Evolutionary conservation across 2,888 invertebrate genomes (phyloP).

Genomic region (Drosophila leonis): DNA sequence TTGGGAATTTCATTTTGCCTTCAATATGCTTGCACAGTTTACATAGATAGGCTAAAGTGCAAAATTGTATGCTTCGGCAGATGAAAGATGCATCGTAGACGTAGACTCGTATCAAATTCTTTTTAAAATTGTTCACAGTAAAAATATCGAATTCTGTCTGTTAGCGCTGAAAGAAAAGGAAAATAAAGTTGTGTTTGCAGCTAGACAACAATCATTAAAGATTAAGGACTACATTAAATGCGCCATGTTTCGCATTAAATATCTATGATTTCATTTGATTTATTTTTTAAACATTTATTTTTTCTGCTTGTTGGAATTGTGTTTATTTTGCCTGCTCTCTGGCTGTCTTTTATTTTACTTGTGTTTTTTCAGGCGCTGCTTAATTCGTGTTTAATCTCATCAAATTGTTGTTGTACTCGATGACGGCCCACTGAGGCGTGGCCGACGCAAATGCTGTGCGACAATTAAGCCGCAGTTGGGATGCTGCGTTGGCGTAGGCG

Average conservation of each 20-base stretch:
- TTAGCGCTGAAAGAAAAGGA: neutral
- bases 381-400: conserved; percentile 75
- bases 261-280: conserved; percentile 61
- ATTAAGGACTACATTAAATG: conserved; percentile 69
- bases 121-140: neutral
- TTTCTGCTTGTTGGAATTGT: conserved; percentile 16
- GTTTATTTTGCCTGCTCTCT: conserved; percentile 28
- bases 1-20: neutral
- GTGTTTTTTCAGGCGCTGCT: conserved; percentile 59
- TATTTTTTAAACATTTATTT: conserved; percentile 5
- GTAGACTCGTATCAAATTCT: neutral
- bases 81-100: neutral
- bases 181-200: neutral
- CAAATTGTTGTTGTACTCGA: conserved; percentile 51
- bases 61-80: neutral
- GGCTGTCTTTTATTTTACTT: conserved; percentile 26
- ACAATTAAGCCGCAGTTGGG: conserved; percentile 51
- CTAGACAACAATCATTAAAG: conserved; percentile 44
- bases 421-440: conserved; percentile 58
- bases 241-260: conserved; percentile 55
- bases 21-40: neutral
- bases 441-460: conserved; percentile 37
- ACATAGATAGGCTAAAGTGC: neutral
- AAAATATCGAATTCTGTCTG: neutral
- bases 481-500: neutral